Percentiles rank a stretch among this genome's conserved stretches.
Conservation (phyloP, 2,797 vertebrate genomes). For the Alauda arvensis region DNA sequence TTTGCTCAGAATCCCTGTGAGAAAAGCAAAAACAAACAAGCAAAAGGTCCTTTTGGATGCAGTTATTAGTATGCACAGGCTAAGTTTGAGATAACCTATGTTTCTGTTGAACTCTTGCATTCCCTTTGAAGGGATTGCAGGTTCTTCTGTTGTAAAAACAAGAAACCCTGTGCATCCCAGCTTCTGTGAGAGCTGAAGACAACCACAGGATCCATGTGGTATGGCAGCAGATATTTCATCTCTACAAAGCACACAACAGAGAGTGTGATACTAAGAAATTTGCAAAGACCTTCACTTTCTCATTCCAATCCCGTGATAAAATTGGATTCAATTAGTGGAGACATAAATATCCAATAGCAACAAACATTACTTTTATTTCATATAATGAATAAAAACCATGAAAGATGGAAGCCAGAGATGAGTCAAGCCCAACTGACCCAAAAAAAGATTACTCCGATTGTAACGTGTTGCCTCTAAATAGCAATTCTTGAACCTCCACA, state of each 20-base stretch:
- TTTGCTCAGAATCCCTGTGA: not conserved
- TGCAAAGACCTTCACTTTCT: not conserved
- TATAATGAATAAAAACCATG: not conserved
- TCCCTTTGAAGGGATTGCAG: not conserved
- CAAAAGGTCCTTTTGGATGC: not conserved
- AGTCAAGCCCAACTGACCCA: not conserved
- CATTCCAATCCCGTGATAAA: not conserved
- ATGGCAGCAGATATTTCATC: not conserved
- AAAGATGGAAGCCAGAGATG: not conserved
- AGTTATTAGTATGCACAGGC: not conserved
- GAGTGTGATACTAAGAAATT: not conserved
- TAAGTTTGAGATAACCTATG: not conserved
- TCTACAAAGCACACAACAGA: not conserved
- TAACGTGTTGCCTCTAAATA: not conserved
- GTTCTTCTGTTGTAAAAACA: not conserved
- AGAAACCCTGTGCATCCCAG: not conserved
- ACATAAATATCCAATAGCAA: not conserved
- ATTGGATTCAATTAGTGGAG: not conserved
- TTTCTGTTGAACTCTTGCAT: not conserved
- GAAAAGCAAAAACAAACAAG: not conserved
- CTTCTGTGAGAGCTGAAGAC: not conserved
- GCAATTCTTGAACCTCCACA: not conserved
- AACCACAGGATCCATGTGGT: not conserved
- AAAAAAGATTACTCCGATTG: not conserved
- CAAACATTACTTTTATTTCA: not conserved